Conservation (phyloP, 2,113 vertebrate genomes). For the Sceloporus undulatus region DNA sequence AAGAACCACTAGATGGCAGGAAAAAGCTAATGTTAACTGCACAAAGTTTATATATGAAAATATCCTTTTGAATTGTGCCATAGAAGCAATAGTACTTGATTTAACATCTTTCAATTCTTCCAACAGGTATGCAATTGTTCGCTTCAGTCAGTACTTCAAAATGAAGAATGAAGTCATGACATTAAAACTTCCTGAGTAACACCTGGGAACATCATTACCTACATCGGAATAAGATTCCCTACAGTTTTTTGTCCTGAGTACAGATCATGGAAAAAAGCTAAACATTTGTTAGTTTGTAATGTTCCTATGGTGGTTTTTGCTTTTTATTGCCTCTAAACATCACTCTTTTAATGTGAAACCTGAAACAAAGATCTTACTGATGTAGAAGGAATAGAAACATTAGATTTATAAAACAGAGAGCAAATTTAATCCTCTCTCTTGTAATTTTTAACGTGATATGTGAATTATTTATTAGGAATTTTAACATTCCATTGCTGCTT, state of each 20-base stretch:
- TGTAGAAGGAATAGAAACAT: constrained; percentile 63
- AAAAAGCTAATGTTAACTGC: constrained; percentile 38
- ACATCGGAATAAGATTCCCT: constrained; percentile 65
- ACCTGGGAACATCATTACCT: constrained; percentile 57
- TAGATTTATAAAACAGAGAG: constrained; percentile 74
- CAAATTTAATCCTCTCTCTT: constrained; percentile 72
- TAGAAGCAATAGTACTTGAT: background rate
- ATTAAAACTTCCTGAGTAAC: constrained; percentile 89
- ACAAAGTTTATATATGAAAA: background rate
- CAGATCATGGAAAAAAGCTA: constrained; percentile 75
- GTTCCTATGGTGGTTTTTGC: constrained; percentile 78
- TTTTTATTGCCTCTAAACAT: constrained; percentile 74
- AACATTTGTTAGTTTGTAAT: constrained; percentile 76
- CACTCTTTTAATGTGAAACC: constrained; percentile 77
- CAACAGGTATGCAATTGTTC: constrained; percentile 92
- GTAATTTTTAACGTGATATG: constrained; percentile 78
- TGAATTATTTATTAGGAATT: constrained; percentile 83
- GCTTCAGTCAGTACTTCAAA: constrained; percentile 97
- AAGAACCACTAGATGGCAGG: constrained; percentile 72
- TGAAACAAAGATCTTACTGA: constrained; percentile 74
- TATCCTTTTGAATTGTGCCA: background rate
- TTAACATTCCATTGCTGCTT: constrained; percentile 78
- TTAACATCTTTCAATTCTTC: constrained; percentile 39
- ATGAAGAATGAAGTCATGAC: constrained; percentile 91
- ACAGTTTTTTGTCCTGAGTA: constrained; percentile 69